Percentiles rank a stretch among this genome's conserved stretches.
phyloP scores from a whole-genome alignment of 2,797 vertebrate genomes.

The Schizopygopsis pylzovi region DNA sequence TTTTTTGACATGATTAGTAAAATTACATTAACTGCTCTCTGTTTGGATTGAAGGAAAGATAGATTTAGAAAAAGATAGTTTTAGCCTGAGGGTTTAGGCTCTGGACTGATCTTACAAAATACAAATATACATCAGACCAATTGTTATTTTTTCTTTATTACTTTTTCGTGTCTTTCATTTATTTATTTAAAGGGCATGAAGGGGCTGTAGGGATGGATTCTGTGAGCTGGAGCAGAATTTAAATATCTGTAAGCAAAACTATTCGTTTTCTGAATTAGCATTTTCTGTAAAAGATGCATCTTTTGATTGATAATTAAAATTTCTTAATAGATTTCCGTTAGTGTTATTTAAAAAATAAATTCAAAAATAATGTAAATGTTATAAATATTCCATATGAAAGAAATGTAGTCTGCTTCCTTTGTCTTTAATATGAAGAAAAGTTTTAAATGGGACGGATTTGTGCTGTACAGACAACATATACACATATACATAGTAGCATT shows the following conservation, averaged over 20 bases:
- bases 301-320: background rate
- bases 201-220: too few relatives aligned
- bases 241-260: background rate
- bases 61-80: background rate
- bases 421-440: slow-evolving; percentile 18
- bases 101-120: background rate
- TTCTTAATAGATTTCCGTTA: background rate
- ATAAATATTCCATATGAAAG: background rate
- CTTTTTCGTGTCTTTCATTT: background rate
- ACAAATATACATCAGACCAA: background rate
- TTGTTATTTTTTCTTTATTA: background rate
- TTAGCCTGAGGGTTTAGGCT: background rate
- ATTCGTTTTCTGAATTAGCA: background rate
- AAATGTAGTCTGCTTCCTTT: background rate
- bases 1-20: background rate
- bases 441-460: slow-evolving; percentile 29
- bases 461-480: slow-evolving; percentile 28
- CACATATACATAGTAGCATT: slow-evolving; percentile 27
- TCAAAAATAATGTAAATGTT: background rate
- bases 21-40: background rate
- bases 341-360: background rate
- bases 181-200: background rate
- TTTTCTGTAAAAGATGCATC: slow-evolving; percentile 2
- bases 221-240: background rate
- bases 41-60: background rate